Percentiles rank a stretch among this genome's conserved stretches.
phyloP scores from a whole-genome alignment of 2,888 invertebrate species.

The Brachypalpus laphriformis region DNA sequence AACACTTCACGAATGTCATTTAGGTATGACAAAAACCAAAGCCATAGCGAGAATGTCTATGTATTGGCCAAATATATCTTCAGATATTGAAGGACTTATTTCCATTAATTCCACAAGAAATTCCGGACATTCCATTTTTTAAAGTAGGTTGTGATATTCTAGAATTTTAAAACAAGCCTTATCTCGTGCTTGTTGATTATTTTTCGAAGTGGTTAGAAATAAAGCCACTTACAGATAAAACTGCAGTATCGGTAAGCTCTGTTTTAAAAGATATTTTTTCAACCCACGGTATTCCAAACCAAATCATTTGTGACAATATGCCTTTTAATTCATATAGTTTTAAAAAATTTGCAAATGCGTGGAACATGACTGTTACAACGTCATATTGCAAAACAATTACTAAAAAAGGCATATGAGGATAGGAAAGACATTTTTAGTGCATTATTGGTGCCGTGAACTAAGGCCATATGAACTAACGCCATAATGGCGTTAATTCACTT shows the following conservation, averaged over 20 bases:
- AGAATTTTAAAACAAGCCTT: not conserved
- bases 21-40: constrained; percentile 40
- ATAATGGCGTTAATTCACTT: no score
- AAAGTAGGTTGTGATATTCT: constrained; percentile 15
- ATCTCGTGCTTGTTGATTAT: constrained; percentile 21
- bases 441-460: no score
- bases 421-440: constrained; percentile 7
- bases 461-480: no score
- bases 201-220: constrained; percentile 32
- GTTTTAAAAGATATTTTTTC: constrained; percentile 3
- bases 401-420: constrained; percentile 5
- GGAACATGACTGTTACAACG: no score
- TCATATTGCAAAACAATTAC: constrained; percentile 12
- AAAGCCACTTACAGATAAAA: constrained; percentile 4
- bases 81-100: constrained; percentile 38
- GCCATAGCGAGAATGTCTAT: constrained; percentile 29
- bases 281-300: not conserved
- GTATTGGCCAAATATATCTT: constrained; percentile 50
- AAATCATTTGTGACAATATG: no score
- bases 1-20: constrained; percentile 31
- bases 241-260: not conserved
- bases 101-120: constrained; percentile 6
- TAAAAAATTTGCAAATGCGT: no score
- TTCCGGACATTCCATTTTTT: no score
- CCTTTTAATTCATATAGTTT: no score